Evolutionary conservation across 2,888 invertebrate genomes (phyloP).

Genomic region (Muscina levida): DNA sequence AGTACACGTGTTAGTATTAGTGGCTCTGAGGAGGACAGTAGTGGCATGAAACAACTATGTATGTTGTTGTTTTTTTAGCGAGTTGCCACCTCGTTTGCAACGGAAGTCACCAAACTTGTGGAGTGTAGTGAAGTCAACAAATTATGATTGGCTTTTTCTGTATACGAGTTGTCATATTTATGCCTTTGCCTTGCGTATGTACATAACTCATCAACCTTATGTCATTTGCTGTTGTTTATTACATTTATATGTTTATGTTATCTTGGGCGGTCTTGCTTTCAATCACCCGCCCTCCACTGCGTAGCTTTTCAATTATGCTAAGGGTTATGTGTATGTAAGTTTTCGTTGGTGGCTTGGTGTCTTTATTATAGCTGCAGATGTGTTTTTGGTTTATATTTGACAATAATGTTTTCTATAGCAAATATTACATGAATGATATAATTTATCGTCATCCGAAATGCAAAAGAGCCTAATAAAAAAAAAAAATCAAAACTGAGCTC

Average conservation of each 20-base stretch:
- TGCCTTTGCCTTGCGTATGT: neutral
- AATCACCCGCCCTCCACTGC: neutral
- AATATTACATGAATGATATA: slow-evolving; percentile 63
- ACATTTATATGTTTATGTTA: neutral
- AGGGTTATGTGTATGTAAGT: slow-evolving; percentile 5
- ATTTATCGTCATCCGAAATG: neutral
- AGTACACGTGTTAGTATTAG: too few species aligned
- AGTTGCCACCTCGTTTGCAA: neutral
- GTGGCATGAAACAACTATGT: too few species aligned
- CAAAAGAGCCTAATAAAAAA: too few species aligned
- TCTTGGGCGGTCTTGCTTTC: slow-evolving; percentile 27
- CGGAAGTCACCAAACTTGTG: neutral
- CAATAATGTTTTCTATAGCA: slow-evolving; percentile 60
- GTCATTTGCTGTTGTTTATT: slow-evolving; percentile 5
- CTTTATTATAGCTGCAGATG: slow-evolving; percentile 24
- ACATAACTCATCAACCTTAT: neutral
- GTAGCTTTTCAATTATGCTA: neutral
- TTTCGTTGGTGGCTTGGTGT: neutral
- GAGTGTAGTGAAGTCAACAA: neutral
- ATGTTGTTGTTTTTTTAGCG: too few species aligned
- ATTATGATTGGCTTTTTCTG: neutral
- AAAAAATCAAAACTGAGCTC: neutral
- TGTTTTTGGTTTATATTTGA: slow-evolving; percentile 49
- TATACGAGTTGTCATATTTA: neutral
- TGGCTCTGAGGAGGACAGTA: too few species aligned